Base-by-base conservation (phyloP, 2,113 vertebrate genomes). In the Callipepla californica region DNA sequence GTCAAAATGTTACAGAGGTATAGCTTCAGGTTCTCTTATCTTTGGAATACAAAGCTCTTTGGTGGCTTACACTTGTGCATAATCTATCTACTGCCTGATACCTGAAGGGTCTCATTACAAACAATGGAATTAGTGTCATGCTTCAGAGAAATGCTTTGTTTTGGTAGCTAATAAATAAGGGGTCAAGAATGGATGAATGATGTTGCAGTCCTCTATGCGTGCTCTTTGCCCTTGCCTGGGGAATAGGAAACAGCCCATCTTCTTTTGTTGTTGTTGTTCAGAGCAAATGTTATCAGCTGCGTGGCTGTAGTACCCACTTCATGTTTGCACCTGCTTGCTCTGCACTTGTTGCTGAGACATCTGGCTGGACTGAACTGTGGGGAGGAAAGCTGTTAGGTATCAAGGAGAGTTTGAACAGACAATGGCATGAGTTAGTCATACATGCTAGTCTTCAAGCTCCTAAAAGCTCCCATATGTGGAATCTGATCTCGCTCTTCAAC, bases 281-380 rank as follows among this genome's bases (percentile, higher is more conserved):
- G 15, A 15, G 36, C 16, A 40, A 15, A 45, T 89, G 32, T 23
- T 63, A 16, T 3, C 17, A 6, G 42, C 1, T 1, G 0, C 9
- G 23, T 20, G 20, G 13, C 11, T n/a, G 23, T 40, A 4, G 13
- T 12, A 13, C 13, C 34, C 26, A 5, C 32, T 21, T 51, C 63
- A 21, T 34, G 22, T 14, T 67, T 38, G 16, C 1, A 1, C 4
- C 19, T 12, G 3, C 18, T 42, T 57, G 15, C 12, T 44, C 22
- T 57, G 22, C 26, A 5, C 2, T 1, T 11, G 34, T 11, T 13
- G 7, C 11, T 28, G 20, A 25, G 34, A 34, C 11, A 15, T 30
- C 7, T 19, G 93, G 6, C 45, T 66, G 22, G 36, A 32, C 16
- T 74, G 45, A 47, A 42, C 76, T 26, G 5, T n/a, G 15, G 7